phyloP scores from a whole-genome alignment of 2,888 invertebrate species.

The Prenolepis imparis region DNA sequence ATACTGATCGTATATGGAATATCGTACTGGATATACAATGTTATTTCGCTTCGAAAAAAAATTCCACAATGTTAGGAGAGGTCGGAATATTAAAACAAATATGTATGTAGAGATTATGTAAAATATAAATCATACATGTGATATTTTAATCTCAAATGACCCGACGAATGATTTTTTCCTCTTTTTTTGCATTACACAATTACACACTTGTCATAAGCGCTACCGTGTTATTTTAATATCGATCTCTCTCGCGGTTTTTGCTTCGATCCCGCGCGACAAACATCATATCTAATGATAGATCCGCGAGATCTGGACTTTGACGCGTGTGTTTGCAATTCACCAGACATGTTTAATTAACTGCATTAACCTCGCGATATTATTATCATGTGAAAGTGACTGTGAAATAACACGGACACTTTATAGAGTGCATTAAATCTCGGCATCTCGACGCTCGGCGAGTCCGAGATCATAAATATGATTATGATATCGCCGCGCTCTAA shows the following conservation, averaged over 20 bases:
- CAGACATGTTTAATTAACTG: conserved; percentile 33
- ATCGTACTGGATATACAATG: background rate
- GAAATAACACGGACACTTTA: conserved; percentile 61
- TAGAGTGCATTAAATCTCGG: conserved; percentile 44
- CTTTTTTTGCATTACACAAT: background rate
- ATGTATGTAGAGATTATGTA: background rate
- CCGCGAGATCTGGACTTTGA: conserved; percentile 18
- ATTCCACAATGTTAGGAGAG: background rate
- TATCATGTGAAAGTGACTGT: conserved; percentile 53
- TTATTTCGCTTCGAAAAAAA: background rate
- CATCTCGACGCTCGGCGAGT: background rate
- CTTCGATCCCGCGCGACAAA: background rate
- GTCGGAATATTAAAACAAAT: background rate
- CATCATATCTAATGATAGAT: conserved; percentile 30
- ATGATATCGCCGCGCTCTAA: background rate
- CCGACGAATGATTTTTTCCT: background rate
- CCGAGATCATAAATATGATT: conserved; percentile 1
- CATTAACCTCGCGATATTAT: conserved; percentile 44
- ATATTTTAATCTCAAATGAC: background rate
- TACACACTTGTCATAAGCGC: background rate
- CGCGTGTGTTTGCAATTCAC: background rate
- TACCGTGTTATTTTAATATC: background rate
- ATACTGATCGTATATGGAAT: conserved; percentile 6
- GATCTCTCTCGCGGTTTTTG: conserved; percentile 9
- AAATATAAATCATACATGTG: background rate